Percentiles rank a stretch among this genome's conserved stretches.
These are phyloP conservation scores for Daboia siamensis DNA, from an alignment of 2,113 vertebrate genomes.

Conservation along the genomic window DNA sequence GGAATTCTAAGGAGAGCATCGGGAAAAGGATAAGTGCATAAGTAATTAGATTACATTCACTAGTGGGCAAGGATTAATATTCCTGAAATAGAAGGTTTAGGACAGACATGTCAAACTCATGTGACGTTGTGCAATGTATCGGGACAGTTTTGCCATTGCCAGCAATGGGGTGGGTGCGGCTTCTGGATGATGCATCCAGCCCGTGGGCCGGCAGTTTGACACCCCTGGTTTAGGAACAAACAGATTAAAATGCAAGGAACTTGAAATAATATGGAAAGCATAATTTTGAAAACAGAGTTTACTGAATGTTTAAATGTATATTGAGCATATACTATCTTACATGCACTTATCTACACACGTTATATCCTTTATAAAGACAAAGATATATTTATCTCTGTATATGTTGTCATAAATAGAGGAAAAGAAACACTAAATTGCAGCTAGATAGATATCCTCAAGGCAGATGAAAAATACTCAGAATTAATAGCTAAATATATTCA, in stretches of 20 bases:
- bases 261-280: neutral
- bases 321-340: neutral
- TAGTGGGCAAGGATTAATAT: neutral
- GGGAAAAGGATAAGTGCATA: constrained; percentile 31
- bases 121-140: no score
- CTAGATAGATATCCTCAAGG: neutral
- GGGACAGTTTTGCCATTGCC: no score
- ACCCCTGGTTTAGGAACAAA: neutral
- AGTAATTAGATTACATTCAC: constrained; percentile 32
- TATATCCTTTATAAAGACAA: neutral
- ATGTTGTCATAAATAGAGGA: neutral
- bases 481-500: neutral
- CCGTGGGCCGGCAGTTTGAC: no score
- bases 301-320: neutral
- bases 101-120: neutral
- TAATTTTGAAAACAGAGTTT: neutral
- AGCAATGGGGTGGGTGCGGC: no score
- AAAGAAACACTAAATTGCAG: neutral
- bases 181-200: no score
- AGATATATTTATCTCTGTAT: neutral
- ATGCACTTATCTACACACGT: neutral
- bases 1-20: constrained; percentile 4
- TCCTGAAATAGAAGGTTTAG: constrained; percentile 25
- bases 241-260: neutral
- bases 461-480: neutral